Base-by-base conservation (phyloP, 2,113 vertebrate species). In the Cricetomys ansorgei region DNA sequence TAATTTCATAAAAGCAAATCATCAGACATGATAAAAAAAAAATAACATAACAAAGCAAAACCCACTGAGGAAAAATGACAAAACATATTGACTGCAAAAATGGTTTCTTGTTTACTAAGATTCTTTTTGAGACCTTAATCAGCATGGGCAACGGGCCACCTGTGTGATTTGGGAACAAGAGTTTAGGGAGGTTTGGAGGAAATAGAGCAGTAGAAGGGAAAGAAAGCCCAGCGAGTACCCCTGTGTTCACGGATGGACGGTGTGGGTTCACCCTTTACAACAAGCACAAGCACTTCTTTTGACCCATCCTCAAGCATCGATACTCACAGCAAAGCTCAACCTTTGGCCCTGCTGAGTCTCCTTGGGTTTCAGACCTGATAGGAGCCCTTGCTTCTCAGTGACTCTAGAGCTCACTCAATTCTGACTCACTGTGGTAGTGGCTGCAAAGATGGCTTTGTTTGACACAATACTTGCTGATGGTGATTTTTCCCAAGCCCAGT, bases 1-100 rank as follows among this genome's bases (percentile, higher is more conserved):
- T 15, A 89, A 57, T 34, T 83, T n/a, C 59, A 83, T 79, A 89
- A 87, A 95, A 27, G 2, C 17, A 62, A 89, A 81, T 50, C 13
- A 75, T 34, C 16, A 37, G 29, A 12, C 3, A 48, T 59, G 45
- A 76, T 57, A 19, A 75, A 73, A 73, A 15, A 15, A 65, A 37
- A 16, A 87, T 9, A 69, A 69, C 7, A 70, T n/a, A 5, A 59
- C 48, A 25, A 83, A 89, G 40, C 16, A 89, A 94, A 79, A 45
- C 27, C 9, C 64, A 27, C 21, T 55, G 69, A 27, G 80, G 45
- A 21, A 21, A 73, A 84, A 85, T 10, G 57, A 81, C 76, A 50
- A 76, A 69, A 34, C 31, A 65, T 25, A 86, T 37, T 55, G 29
- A 87, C 67, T 64, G 37, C n/a, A 9, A 67, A 79, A 27, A 83